Evolutionary conservation across 1,140 invertebrate genomes (phyloP).

Genomic region (Drosophila saltans): DNA sequence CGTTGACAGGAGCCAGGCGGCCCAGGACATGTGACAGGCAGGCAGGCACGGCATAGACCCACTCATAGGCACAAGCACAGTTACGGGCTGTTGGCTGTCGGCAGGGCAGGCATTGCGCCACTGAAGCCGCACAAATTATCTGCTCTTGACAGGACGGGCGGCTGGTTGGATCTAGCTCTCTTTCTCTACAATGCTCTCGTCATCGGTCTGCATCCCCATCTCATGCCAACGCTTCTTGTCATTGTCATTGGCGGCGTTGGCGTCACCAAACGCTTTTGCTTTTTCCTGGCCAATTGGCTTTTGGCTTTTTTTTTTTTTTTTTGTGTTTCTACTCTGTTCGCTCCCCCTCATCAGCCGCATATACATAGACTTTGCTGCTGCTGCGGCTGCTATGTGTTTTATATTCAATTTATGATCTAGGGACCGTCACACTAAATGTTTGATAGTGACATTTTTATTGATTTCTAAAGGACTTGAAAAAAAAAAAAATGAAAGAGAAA

Average conservation of each 20-base stretch:
- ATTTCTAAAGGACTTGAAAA: slow-evolving; percentile 50
- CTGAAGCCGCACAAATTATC: slow-evolving; percentile 60
- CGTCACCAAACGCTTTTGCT: slow-evolving; percentile 44
- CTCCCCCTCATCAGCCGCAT: neutral
- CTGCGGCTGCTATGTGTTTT: slow-evolving; percentile 40
- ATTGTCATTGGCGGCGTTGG: slow-evolving; percentile 54
- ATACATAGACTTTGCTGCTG: slow-evolving; percentile 1
- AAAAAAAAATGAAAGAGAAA: neutral
- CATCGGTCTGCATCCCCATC: neutral
- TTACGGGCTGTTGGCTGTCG: neutral
- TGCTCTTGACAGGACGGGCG: slow-evolving; percentile 60
- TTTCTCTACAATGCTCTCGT: neutral
- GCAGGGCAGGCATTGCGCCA: slow-evolving; percentile 21
- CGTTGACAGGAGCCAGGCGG: slow-evolving; percentile 62
- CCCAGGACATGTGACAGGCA: slow-evolving; percentile 52
- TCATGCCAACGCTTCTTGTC: slow-evolving; percentile 6
- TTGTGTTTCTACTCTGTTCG: neutral
- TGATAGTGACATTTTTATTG: slow-evolving; percentile 73
- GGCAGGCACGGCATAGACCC: neutral
- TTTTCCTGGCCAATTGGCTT: slow-evolving; percentile 46
- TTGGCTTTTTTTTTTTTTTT: slow-evolving; percentile 23
- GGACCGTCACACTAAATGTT: slow-evolving; percentile 49
- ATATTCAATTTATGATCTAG: slow-evolving; percentile 47
- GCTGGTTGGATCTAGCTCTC: neutral
- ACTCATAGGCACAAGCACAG: neutral